phyloP scores from a whole-genome alignment of 2,113 vertebrate genomes.

The Eolophus roseicapilla region DNA sequence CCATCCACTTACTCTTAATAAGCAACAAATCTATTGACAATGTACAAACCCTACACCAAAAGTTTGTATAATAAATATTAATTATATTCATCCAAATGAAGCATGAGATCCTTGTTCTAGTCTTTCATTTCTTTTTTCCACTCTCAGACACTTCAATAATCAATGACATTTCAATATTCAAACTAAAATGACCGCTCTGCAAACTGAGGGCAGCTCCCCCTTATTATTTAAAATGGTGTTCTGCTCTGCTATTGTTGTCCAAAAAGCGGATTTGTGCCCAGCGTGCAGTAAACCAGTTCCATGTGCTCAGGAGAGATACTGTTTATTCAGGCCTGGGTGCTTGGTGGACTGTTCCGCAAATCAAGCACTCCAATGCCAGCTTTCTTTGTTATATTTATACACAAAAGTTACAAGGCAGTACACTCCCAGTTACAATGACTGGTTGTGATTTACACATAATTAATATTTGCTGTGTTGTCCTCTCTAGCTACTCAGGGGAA shows the following conservation, averaged over 20 bases:
- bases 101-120: not conserved
- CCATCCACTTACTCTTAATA: not conserved
- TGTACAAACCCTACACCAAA: not conserved
- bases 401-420: not conserved
- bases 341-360: not conserved
- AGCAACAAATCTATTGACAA: not conserved
- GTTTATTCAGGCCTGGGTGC: not conserved
- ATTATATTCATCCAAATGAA: not conserved
- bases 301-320: not conserved
- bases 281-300: not conserved
- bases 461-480: not conserved
- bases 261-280: not conserved
- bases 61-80: not conserved
- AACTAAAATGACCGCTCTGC: not conserved
- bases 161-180: not conserved
- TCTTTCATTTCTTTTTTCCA: not conserved
- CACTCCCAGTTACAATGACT: not conserved
- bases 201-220: not conserved
- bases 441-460: not conserved
- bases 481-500: not conserved
- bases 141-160: not conserved
- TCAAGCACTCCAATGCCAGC: not conserved
- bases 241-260: not conserved
- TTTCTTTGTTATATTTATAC: not conserved
- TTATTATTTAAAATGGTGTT: not conserved